Percentiles rank a stretch among this genome's conserved stretches.
These are phyloP conservation scores for Gibbula magus DNA, from an alignment of 2,888 invertebrate genomes.

Conservation along the genomic window DNA sequence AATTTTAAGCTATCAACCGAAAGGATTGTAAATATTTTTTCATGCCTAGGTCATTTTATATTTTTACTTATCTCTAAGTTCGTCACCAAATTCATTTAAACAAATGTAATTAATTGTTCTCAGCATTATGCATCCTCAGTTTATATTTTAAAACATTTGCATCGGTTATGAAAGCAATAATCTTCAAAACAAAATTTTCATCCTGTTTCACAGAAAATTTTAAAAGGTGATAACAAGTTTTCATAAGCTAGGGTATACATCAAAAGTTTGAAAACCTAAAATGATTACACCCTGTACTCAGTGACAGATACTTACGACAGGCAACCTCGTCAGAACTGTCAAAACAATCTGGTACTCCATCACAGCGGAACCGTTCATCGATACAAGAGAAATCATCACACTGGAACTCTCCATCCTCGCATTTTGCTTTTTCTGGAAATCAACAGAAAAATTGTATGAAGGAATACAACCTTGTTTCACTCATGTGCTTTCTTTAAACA, in stretches of 20 bases:
- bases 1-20: too few relatives aligned
- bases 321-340: slow-evolving; percentile 67
- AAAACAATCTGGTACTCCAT: slow-evolving; percentile 79
- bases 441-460: too few relatives aligned
- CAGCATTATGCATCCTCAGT: too few relatives aligned
- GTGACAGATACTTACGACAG: slow-evolving; percentile 53
- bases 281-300: background rate
- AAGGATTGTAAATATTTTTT: too few relatives aligned
- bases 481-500: too few relatives aligned
- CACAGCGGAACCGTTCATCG: slow-evolving; percentile 85
- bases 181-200: background rate
- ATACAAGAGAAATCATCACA: slow-evolving; percentile 82
- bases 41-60: too few relatives aligned
- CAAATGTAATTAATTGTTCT: too few relatives aligned
- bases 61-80: too few relatives aligned
- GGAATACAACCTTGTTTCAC: too few relatives aligned
- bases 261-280: background rate
- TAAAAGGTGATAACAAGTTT: background rate
- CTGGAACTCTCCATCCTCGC: slow-evolving; percentile 49
- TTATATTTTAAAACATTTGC: too few relatives aligned
- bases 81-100: too few relatives aligned
- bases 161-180: too few relatives aligned
- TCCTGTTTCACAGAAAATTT: background rate
- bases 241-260: background rate
- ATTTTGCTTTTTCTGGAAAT: background rate